Base-by-base conservation (phyloP, 1,140 invertebrate species). In the Bombus difficillimus region DNA sequence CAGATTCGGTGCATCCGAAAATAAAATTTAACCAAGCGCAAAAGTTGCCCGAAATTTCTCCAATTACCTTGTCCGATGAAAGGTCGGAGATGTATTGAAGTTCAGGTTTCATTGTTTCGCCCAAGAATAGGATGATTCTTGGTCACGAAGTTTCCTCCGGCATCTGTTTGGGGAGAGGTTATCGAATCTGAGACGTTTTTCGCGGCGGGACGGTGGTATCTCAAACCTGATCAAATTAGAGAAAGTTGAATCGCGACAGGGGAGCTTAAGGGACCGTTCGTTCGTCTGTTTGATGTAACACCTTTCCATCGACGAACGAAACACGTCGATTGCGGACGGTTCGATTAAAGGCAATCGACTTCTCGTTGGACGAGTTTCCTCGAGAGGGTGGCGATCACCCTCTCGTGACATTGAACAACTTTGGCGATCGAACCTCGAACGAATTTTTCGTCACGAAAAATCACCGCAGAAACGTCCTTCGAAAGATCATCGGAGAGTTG, bases 201-300 rank as follows among this genome's bases (percentile, higher is more conserved):
- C 74, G 47, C 34, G 28, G n/a, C 28, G 8, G n/a, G 32, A 3
- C 28, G 34, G 47, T 62, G 15, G 43, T 83, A 83, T 83, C 75
- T 68, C 53, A 53, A 53, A 22, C 2, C 39, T 72, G 83, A 84
- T 84, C 83, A 84, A 84, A 84, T 84, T 84, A 79, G 68, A 62
- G 75, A 43, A 72, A 84, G 66, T 43, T 68, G 66, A 84, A 72
- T 62, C 66, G 68, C 39, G 32, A 79, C 66, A 79, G 76, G 34
- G 18, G 34, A 78, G 47, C 76, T 84, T 78, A 69, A 71, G 39
- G 39, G 39, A 74, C 10, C 22, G 81, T 62, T 69, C 73, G 43
- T 41, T 62, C 62, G 18, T 57, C 37, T 53, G 43, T 41, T 59
- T 43, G 28, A 43, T 22, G 59, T 53, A 76, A 83, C 62, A 66